These are phyloP conservation scores for Atractosteus spatula DNA, from an alignment of 2,113 vertebrate species.

Conservation along the genomic window DNA sequence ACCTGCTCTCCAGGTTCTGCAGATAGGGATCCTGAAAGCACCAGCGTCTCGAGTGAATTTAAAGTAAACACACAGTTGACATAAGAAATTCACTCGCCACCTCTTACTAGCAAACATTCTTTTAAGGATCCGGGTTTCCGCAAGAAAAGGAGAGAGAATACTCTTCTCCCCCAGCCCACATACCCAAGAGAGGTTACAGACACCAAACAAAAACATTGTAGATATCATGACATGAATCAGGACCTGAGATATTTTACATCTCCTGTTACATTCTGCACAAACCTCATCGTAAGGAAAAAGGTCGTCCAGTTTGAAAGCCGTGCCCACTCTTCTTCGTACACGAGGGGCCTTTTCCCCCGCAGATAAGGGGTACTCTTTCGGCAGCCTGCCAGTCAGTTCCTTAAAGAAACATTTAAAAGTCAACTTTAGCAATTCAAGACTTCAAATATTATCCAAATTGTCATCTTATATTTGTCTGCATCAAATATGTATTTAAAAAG, in stretches of 20 bases:
- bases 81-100: background rate
- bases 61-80: background rate
- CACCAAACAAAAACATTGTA: too few species aligned
- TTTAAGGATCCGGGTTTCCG: too few species aligned
- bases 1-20: slow-evolving; percentile 86
- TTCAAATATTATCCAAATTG: background rate
- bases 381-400: slow-evolving; percentile 89
- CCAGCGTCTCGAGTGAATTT: background rate
- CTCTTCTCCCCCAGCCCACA: too few species aligned
- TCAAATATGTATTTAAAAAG: background rate
- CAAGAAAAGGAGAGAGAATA: too few species aligned
- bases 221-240: too few species aligned
- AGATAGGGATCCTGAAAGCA: slow-evolving; percentile 78
- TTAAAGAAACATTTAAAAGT: slow-evolving; percentile 43
- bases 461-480: background rate
- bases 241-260: too few species aligned
- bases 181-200: too few species aligned
- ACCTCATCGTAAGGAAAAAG: slow-evolving; percentile 83
- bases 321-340: slow-evolving; percentile 80
- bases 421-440: background rate
- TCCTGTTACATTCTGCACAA: slow-evolving; percentile 12
- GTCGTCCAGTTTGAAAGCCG: slow-evolving; percentile 84
- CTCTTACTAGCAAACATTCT: background rate
- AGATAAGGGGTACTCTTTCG: slow-evolving; percentile 85
- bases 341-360: slow-evolving; percentile 84